Evolutionary conservation across 2,888 invertebrate species (phyloP), one percentile per base, ranked within the genome.

Genomic region (Oeneis ivallda): DNA sequence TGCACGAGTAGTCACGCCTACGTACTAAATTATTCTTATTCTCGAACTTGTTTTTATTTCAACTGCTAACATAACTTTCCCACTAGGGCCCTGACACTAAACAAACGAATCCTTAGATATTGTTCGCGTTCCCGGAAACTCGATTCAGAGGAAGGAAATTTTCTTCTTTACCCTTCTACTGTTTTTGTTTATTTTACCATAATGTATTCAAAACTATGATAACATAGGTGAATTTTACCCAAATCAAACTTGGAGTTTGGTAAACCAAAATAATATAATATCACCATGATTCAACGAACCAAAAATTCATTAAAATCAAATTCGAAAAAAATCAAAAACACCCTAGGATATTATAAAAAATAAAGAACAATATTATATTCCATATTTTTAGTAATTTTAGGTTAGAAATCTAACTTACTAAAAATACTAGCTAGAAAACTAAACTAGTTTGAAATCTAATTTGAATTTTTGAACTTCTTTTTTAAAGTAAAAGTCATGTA

Each of bases 401-500:
- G n/a, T n/a, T n/a, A n/a, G n/a, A n/a, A n/a, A n/a, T n/a, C n/a
- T n/a, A n/a, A n/a, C n/a, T n/a, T 26, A 26, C 26, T 26, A 26
- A 26, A 26, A 26, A 8, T 6, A 43, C 47, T 9, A 47, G 9
- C 2, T 47, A 9, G 7, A 47, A 47, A 47, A 17, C 47, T 17
- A 39, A 39, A n/a, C n/a, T n/a, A n/a, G n/a, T n/a, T n/a, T n/a
- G n/a, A n/a, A n/a, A n/a, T n/a, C n/a, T n/a, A n/a, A n/a, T n/a
- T n/a, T n/a, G n/a, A n/a, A n/a, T n/a, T 54, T 39, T 11, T 17
- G 11, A 56, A 41, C 41, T 41, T 41, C 54, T 15, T 32, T 34
- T 15, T 53, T 7, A 17, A 54, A 54, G 54, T 39, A 54, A 37
- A 54, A 54, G 54, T 37, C 53, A 53, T 37, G n/a, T 37, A 37